Conservation (phyloP, 37 sponge, comb jelly and placozoan species). For the Petrosia ficiformis region DNA sequence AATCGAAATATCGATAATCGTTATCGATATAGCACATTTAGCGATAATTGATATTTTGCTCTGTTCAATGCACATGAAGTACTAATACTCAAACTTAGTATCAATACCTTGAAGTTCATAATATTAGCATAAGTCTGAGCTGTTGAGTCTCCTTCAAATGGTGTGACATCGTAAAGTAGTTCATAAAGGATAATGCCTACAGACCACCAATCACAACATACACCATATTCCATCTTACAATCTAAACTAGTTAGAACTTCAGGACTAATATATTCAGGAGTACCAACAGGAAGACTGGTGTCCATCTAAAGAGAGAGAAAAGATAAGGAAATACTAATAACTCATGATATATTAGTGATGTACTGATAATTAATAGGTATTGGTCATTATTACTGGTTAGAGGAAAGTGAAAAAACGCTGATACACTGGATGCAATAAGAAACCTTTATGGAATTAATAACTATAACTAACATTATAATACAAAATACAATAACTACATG, state of each 20-base stretch:
- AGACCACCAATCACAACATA: slow-evolving; percentile 99
- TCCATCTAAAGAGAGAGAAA: slow-evolving; percentile 33
- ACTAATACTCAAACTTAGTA: neutral
- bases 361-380: too few species aligned
- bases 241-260: slow-evolving; percentile 86
- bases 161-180: slow-evolving; percentile 85
- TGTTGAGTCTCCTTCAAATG: slow-evolving; percentile 85
- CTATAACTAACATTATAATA: too few species aligned
- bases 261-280: slow-evolving; percentile 97
- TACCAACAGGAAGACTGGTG: slow-evolving; percentile 88
- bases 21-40: too few species aligned
- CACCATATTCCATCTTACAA: slow-evolving; percentile 22
- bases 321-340: neutral
- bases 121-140: slow-evolving; percentile 85
- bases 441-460: too few species aligned
- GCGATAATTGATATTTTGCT: too few species aligned
- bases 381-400: too few species aligned
- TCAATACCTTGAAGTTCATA: slow-evolving; percentile 78
- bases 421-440: too few species aligned
- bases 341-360: neutral
- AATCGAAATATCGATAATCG: too few species aligned
- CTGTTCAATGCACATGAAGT: neutral
- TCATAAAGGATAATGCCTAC: slow-evolving; percentile 93
- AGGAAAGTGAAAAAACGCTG: too few species aligned
- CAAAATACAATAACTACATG: too few species aligned